These are phyloP conservation scores for Acropora yongei DNA, from an alignment of 64 coral and sea anemone genomes.

Conservation along the genomic window DNA sequence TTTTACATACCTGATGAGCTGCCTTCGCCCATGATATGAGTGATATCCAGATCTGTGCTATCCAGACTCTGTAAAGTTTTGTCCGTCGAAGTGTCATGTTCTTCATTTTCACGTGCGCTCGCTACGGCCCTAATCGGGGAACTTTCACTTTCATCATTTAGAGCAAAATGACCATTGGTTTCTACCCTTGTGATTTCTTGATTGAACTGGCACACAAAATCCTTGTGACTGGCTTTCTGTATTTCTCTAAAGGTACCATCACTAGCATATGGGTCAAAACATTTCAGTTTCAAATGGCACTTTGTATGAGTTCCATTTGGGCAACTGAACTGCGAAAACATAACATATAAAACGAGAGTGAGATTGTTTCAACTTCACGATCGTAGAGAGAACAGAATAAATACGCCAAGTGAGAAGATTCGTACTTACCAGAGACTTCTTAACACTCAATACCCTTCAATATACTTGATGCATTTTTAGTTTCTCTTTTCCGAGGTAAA, in stretches of 20 bases:
- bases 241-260: not conserved
- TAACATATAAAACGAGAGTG: not conserved
- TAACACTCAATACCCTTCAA: not conserved
- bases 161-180: not conserved
- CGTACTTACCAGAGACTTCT: not conserved
- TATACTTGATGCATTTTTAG: not conserved
- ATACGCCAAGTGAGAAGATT: not conserved
- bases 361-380: not conserved
- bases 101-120: not conserved
- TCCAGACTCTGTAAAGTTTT: not conserved
- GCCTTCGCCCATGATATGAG: not conserved
- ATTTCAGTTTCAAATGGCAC: not conserved
- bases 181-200: not conserved
- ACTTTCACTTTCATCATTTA: not conserved
- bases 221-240: not conserved
- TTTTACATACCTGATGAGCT: not conserved
- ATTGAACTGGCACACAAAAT: constrained; percentile 5
- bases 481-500: not conserved
- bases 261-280: not conserved
- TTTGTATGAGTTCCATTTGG: not conserved
- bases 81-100: not conserved
- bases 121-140: not conserved
- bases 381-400: not conserved
- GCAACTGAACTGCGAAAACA: not conserved
- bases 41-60: not conserved